Evolutionary conservation across 2,797 vertebrate genomes (phyloP).

Genomic region (Synanceia verrucosa): DNA sequence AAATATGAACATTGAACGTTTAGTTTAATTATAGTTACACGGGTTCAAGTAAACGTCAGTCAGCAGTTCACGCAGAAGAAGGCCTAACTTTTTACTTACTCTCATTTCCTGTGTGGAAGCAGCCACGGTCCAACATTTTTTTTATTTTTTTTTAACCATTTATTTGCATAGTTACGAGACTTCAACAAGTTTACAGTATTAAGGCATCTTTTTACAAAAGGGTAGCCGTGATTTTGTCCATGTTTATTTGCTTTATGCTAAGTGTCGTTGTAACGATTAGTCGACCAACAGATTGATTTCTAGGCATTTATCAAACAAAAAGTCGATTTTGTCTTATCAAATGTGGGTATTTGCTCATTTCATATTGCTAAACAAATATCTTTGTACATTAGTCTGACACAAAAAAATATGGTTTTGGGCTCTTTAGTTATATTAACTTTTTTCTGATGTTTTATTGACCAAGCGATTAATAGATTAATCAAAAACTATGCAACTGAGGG

Average conservation of each 20-base stretch:
- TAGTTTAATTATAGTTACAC: too few species aligned
- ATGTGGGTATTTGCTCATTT: not conserved
- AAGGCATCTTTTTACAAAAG: too few species aligned
- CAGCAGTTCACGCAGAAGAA: not conserved
- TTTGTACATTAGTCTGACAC: not conserved
- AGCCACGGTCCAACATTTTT: too few species aligned
- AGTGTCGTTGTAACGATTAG: not conserved
- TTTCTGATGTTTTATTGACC: not conserved
- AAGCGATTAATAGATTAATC: not conserved
- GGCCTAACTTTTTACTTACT: not conserved
- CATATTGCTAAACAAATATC: accelerated
- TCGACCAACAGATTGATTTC: not conserved
- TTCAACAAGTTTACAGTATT: not conserved
- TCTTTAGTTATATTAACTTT: not conserved
- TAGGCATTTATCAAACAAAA: not conserved
- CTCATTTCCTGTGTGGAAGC: not conserved
- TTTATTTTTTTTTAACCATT: too few species aligned
- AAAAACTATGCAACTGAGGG: not conserved
- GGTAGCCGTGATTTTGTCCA: too few species aligned
- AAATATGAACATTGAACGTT: accelerated
- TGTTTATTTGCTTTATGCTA: not conserved
- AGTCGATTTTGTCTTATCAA: not conserved
- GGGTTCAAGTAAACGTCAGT: not conserved
- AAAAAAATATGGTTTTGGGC: not conserved
- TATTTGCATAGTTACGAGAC: not conserved